Percentiles rank a stretch among this genome's conserved stretches.
Conservation (phyloP, 2,113 vertebrate species). For the Dipodomys stephensi region DNA sequence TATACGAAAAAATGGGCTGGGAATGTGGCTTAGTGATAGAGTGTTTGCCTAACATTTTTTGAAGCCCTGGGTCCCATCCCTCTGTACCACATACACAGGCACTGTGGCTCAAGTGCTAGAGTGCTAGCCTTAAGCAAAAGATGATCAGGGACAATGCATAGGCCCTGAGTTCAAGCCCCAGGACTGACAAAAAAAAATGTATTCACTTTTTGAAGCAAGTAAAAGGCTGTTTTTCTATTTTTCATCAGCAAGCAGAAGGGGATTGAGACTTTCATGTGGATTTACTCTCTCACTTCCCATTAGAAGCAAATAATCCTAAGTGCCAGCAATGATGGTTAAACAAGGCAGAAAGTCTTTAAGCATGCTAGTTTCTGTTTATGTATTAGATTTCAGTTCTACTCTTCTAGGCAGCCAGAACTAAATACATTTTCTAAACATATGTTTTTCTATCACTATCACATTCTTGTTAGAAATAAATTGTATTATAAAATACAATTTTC, state of each 20-base stretch:
- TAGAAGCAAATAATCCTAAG: conserved; percentile 29
- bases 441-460: conserved; percentile 36
- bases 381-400: conserved; percentile 43
- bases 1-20: conserved; percentile 2
- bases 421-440: conserved; percentile 48
- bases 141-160: too few species aligned
- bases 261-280: conserved; percentile 16
- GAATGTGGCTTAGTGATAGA: too few species aligned
- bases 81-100: too few species aligned
- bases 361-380: conserved; percentile 18
- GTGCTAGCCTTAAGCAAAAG: too few species aligned
- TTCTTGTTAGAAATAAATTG: conserved; percentile 58
- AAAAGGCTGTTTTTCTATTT: background rate
- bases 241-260: background rate
- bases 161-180: too few species aligned
- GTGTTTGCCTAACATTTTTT: too few species aligned
- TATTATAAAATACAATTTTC: conserved; percentile 17
- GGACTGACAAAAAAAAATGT: conserved; percentile 26
- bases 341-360: conserved; percentile 11
- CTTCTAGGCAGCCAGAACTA: conserved; percentile 8
- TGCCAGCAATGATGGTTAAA: conserved; percentile 31
- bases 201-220: conserved; percentile 8
- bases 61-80: too few species aligned
- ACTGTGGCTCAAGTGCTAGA: too few species aligned
- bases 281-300: conserved; percentile 21